phyloP scores from a whole-genome alignment of 2,888 invertebrate genomes.

The Lymantria monacha region DNA sequence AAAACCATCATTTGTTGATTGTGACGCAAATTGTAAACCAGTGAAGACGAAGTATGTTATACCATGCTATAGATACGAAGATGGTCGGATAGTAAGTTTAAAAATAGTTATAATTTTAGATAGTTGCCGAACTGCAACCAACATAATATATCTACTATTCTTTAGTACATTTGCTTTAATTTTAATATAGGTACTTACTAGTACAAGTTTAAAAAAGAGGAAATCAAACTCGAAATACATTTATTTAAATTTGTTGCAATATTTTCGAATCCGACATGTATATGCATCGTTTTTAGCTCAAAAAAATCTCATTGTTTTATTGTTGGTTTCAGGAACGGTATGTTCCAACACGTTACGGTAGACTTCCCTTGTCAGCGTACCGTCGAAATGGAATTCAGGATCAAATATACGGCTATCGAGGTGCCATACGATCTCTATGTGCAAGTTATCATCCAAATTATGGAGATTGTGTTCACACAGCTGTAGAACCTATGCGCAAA shows the following conservation, averaged over 20 bases:
- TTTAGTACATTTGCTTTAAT: too few species aligned
- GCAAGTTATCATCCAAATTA: constrained; percentile 30
- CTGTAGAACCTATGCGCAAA: constrained; percentile 55
- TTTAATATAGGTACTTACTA: too few species aligned
- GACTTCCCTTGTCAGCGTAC: constrained; percentile 64
- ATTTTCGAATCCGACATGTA: not conserved
- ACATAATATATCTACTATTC: not conserved
- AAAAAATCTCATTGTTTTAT: constrained; percentile 39
- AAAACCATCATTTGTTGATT: not conserved
- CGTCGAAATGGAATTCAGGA: constrained; percentile 71
- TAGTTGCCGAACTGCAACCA: constrained; percentile 6
- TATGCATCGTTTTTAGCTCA: not conserved
- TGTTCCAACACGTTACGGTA: constrained; percentile 68
- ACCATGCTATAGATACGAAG: constrained; percentile 75
- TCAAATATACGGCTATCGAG: constrained; percentile 70
- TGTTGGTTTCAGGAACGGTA: constrained; percentile 78
- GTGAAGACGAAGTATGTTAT: constrained; percentile 69
- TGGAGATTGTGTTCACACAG: constrained; percentile 48
- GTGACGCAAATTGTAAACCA: constrained; percentile 38
- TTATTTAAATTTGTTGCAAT: not conserved
- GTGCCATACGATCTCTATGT: constrained; percentile 63
- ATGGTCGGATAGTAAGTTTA: constrained; percentile 72
- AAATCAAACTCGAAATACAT: not conserved
- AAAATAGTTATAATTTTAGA: not conserved
- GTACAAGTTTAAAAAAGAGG: too few species aligned